phyloP scores from a whole-genome alignment of 2,797 vertebrate genomes.

The Amniataba percoides region DNA sequence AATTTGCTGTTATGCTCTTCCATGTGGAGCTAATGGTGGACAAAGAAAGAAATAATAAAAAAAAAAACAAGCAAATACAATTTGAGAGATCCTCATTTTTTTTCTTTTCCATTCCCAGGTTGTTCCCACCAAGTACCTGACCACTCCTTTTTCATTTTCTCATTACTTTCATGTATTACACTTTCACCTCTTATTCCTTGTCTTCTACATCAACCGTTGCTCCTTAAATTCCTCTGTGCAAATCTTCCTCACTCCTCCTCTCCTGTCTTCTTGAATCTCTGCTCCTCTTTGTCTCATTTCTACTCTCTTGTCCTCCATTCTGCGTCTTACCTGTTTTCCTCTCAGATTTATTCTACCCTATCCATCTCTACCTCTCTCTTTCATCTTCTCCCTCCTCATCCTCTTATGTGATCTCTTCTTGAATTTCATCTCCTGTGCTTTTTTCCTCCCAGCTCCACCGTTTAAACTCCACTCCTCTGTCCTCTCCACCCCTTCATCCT shows the following conservation, averaged over 20 bases:
- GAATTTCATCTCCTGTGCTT: conserved; percentile 19
- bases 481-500: background rate
- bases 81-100: conserved; percentile 11
- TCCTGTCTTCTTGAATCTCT: conserved; percentile 20
- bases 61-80: background rate
- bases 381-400: conserved; percentile 15
- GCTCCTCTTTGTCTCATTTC: conserved; percentile 32
- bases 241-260: background rate
- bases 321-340: background rate
- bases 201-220: background rate
- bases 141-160: conserved; percentile 8
- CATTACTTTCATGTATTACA: background rate
- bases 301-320: background rate
- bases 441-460: background rate
- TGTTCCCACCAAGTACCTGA: background rate
- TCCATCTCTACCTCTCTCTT: conserved; percentile 12
- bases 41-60: conserved; percentile 25
- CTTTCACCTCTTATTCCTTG: background rate
- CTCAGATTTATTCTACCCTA: background rate
- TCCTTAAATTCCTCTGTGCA: background rate
- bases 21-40: conserved; percentile 69
- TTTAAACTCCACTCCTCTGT: conserved; percentile 1
- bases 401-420: conserved; percentile 32
- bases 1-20: conserved; percentile 69
- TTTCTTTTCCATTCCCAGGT: background rate